phyloP scores from a whole-genome alignment of 2,888 invertebrate genomes.

The Scotopteryx bipunctaria region DNA sequence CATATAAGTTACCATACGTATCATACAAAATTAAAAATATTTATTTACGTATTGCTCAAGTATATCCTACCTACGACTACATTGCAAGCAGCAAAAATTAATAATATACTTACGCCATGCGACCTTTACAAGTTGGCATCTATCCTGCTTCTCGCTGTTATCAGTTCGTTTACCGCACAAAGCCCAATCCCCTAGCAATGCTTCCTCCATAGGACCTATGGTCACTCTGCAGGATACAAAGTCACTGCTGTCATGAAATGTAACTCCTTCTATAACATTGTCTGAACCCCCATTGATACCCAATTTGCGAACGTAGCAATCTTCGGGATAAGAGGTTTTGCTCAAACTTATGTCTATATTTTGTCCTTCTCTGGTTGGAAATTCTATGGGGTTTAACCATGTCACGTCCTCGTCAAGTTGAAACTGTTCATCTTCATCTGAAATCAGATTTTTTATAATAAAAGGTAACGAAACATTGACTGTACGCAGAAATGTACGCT shows the following conservation, averaged over 20 bases:
- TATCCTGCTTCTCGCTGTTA: conserved; percentile 24
- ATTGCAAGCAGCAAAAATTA: background rate
- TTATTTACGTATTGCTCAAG: too few relatives aligned
- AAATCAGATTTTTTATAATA: background rate
- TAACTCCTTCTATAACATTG: conserved; percentile 31
- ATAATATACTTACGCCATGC: conserved; percentile 44
- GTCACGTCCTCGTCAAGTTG: conserved; percentile 10
- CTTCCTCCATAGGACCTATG: conserved; percentile 42
- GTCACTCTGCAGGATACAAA: conserved; percentile 46
- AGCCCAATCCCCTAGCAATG: conserved; percentile 42
- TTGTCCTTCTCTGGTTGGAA: conserved; percentile 29
- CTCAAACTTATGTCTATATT: conserved; percentile 39
- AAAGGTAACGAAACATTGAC: background rate
- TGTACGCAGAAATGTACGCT: too few relatives aligned
- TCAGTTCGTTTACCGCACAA: conserved; percentile 38
- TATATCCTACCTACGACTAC: too few relatives aligned
- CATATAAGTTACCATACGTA: too few relatives aligned
- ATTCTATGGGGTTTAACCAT: conserved; percentile 31
- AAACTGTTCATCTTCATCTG: conserved; percentile 18
- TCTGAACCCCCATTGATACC: too few relatives aligned
- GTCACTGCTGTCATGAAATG: conserved; percentile 32
- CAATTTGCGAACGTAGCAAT: conserved; percentile 37
- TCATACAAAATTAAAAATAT: too few relatives aligned
- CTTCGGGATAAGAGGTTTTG: conserved; percentile 35
- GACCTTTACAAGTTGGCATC: conserved; percentile 43